These are phyloP conservation scores for Archaeoteleia sp. DNA, from an alignment of 2,888 invertebrate species.

Conservation along the genomic window DNA sequence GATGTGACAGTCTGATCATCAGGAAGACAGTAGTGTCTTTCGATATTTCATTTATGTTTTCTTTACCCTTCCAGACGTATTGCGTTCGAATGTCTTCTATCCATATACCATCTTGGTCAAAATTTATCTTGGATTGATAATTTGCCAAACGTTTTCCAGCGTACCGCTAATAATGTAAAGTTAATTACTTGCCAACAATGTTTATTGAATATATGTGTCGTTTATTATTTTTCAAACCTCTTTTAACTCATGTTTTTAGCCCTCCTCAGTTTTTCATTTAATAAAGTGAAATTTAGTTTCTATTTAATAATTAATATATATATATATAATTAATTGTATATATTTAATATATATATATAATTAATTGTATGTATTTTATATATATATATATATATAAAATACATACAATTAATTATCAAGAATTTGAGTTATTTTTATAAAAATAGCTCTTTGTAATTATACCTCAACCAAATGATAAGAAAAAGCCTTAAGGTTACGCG, in stretches of 20 bases:
- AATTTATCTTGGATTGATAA: conserved; percentile 69
- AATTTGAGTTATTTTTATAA: no score
- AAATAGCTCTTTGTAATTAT: no score
- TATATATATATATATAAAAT: no score
- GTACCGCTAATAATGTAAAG: conserved; percentile 64
- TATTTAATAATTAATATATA: neutral
- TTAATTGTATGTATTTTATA: no score
- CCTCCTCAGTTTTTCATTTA: no score
- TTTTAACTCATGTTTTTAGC: no score
- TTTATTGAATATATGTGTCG: no score
- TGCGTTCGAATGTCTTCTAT: conserved; percentile 75
- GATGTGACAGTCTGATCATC: conserved; percentile 79
- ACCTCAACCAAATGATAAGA: conserved; percentile 76
- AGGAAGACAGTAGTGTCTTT: conserved; percentile 77
- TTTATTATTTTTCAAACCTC: no score
- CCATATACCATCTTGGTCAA: conserved; percentile 76
- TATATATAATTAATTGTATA: conserved; percentile 53
- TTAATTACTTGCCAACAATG: no score
- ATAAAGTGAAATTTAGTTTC: conserved; percentile 23
- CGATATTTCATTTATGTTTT: conserved; percentile 77
- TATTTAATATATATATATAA: no score
- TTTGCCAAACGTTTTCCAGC: conserved; percentile 70
- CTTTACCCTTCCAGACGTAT: conserved; percentile 75
- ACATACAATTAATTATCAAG: no score
- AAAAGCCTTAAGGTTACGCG: conserved; percentile 74